A percentile compares a stretch with the other conserved stretches of the same genome.
Evolutionary conservation across 2,888 invertebrate species (phyloP).

Genomic region (Ferrisia virgata): DNA sequence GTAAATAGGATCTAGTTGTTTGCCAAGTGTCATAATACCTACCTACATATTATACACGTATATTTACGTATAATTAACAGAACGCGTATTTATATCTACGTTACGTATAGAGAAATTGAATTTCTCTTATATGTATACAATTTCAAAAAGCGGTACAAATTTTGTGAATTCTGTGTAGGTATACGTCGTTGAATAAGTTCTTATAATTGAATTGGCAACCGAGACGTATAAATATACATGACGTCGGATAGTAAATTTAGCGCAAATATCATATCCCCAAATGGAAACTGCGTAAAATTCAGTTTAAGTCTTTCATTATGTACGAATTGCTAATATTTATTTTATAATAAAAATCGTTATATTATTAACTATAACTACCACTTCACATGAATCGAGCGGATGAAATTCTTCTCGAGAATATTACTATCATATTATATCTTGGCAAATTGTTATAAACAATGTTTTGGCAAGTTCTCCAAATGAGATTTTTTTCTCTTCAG

Average conservation of each 20-base stretch:
- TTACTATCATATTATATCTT: not conserved
- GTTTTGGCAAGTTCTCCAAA: not conserved
- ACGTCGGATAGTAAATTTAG: not conserved
- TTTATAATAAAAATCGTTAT: not conserved
- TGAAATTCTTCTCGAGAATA: not conserved
- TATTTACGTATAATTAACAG: not conserved
- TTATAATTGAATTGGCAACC: not conserved
- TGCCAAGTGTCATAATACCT: constrained; percentile 20
- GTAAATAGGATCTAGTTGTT: constrained; percentile 9
- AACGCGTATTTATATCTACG: not conserved
- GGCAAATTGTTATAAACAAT: not conserved
- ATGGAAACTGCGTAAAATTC: not conserved
- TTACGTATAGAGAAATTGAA: not conserved
- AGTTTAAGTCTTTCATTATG: not conserved
- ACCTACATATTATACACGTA: no score
- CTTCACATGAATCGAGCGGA: not conserved
- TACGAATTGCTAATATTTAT: constrained; percentile 9
- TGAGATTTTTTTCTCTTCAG: not conserved
- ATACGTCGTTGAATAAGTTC: not conserved
- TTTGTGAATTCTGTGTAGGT: not conserved
- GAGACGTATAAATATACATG: not conserved
- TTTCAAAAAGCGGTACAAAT: not conserved
- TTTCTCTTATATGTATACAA: not conserved
- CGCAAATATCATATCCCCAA: not conserved
- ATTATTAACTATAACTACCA: no score